A percentile compares a stretch with the other conserved stretches of the same genome.
These are phyloP conservation scores for Xiphydria camelus DNA, from an alignment of 2,888 invertebrate genomes.

Conservation along the genomic window DNA sequence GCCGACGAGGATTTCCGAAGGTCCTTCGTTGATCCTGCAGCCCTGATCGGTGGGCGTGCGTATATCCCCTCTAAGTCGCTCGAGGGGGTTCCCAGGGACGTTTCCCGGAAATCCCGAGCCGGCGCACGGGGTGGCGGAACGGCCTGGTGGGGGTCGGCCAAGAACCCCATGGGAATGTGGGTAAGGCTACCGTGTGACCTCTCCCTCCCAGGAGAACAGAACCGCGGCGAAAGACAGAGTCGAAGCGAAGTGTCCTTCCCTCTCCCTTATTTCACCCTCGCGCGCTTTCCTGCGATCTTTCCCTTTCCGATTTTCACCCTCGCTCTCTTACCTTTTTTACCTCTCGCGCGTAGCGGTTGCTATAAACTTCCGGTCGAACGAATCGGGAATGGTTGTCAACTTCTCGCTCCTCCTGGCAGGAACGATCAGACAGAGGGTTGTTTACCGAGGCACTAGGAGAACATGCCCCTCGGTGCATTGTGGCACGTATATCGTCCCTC, in stretches of 20 bases:
- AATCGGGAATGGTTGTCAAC: too few species aligned
- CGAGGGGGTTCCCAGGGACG: conserved; percentile 21
- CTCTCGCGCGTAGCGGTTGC: too few species aligned
- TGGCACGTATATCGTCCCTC: too few species aligned
- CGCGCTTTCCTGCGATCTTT: too few species aligned
- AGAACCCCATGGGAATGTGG: conserved; percentile 53
- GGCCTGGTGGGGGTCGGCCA: conserved; percentile 28
- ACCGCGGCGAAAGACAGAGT: conserved; percentile 26
- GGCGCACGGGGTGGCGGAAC: conserved; percentile 6
- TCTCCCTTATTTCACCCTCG: too few species aligned
- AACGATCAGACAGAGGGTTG: conserved; percentile 29
- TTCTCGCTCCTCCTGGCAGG: too few species aligned
- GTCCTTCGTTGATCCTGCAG: conserved; percentile 30
- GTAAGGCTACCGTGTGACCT: conserved; percentile 56
- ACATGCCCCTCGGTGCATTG: conserved; percentile 18
- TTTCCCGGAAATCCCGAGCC: not conserved
- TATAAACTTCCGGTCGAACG: too few species aligned
- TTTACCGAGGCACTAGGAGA: conserved; percentile 39
- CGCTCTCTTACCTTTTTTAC: too few species aligned
- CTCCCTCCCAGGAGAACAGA: conserved; percentile 55
- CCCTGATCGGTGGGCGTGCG: conserved; percentile 45
- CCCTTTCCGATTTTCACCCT: too few species aligned
- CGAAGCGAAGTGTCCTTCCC: too few species aligned
- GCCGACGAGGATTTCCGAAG: conserved; percentile 9
- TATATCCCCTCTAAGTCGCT: conserved; percentile 55